Evolutionary conservation across 2,888 invertebrate species (phyloP).

Genomic region (Baccha elongata): DNA sequence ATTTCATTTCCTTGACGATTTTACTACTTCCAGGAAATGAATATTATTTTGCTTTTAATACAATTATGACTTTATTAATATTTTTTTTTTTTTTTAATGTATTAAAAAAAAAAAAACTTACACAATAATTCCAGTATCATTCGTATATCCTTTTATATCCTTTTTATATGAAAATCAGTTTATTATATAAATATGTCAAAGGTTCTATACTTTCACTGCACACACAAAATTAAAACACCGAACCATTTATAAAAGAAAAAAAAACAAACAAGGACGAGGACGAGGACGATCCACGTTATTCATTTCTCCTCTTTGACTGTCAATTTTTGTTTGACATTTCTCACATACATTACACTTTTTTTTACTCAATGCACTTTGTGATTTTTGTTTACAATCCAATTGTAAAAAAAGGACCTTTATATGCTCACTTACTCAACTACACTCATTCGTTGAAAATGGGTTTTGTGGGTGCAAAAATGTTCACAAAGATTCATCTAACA

Average conservation of each 20-base stretch:
- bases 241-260: conserved; percentile 6
- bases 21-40: no score
- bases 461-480: conserved; percentile 34
- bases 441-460: conserved; percentile 7
- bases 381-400: conserved; percentile 60
- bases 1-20: no score
- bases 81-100: background rate
- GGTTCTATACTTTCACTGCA: no score
- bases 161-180: background rate
- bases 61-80: no score
- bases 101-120: background rate
- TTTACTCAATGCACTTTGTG: background rate
- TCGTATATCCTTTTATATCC: conserved; percentile 20
- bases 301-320: background rate
- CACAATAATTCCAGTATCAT: background rate
- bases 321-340: conserved; percentile 22
- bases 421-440: conserved; percentile 36
- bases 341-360: background rate
- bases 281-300: conserved; percentile 7
- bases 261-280: background rate
- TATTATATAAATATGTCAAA: background rate
- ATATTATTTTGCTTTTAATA: no score
- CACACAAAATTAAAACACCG: background rate
- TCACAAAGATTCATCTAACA: background rate
- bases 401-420: conserved; percentile 29